Conservation (phyloP, 2,888 invertebrate genomes). For the Cephus sareptanus region DNA sequence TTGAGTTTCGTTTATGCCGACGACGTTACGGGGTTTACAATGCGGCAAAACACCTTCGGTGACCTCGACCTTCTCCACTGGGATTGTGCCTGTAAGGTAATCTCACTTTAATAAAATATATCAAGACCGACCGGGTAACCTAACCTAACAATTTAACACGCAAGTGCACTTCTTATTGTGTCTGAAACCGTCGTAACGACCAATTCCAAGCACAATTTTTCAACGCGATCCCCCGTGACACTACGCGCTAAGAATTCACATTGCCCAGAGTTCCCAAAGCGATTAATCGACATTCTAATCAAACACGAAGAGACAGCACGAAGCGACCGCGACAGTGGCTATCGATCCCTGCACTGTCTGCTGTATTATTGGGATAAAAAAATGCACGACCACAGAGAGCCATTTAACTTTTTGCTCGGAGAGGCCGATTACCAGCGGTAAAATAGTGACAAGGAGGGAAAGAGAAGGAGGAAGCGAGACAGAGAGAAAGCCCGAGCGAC, state of each 20-base stretch:
- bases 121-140: background rate
- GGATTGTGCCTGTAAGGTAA: constrained; percentile 46
- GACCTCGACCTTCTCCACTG: constrained; percentile 50
- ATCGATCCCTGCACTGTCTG: background rate
- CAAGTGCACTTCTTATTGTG: background rate
- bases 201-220: background rate
- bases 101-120: background rate
- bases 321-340: background rate
- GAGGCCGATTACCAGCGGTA: background rate
- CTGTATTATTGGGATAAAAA: background rate
- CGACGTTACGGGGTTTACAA: constrained; percentile 33
- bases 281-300: background rate
- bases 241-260: background rate
- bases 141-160: background rate
- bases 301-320: background rate
- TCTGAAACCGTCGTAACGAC: background rate
- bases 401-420: background rate
- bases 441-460: background rate
- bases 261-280: background rate
- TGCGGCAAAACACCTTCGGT: constrained; percentile 49
- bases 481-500: background rate
- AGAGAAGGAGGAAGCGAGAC: background rate
- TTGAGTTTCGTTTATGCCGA: background rate
- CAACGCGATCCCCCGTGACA: background rate
- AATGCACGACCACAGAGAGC: background rate